phyloP scores from a whole-genome alignment of 2,888 invertebrate species.

The Drosophila barbarae region DNA sequence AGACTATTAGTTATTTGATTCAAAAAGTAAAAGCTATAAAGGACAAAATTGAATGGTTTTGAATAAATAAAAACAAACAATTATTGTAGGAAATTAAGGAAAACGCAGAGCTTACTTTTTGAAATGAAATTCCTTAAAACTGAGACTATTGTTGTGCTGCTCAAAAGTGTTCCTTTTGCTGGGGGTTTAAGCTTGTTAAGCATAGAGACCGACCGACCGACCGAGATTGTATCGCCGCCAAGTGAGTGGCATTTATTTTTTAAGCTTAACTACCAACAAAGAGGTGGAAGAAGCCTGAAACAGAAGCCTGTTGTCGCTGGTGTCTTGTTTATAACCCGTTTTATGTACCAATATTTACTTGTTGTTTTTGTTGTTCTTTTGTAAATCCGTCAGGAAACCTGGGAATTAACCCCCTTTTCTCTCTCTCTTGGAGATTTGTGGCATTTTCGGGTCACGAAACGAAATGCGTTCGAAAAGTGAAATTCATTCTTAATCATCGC shows the following conservation, averaged over 20 bases:
- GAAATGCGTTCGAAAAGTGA: conserved; percentile 32
- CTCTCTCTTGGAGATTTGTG: background rate
- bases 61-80: background rate
- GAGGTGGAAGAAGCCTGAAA: background rate
- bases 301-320: conserved; percentile 2
- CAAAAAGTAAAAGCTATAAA: background rate
- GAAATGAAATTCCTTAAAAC: background rate
- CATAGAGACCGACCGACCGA: background rate
- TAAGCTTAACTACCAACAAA: conserved; percentile 7
- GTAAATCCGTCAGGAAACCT: conserved; percentile 6
- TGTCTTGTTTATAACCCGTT: conserved; percentile 17
- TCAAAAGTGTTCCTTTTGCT: background rate
- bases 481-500: conserved; percentile 31
- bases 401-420: conserved; percentile 2
- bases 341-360: conserved; percentile 5
- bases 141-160: background rate
- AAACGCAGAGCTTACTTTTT: background rate
- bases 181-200: background rate
- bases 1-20: background rate
- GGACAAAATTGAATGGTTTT: background rate
- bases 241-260: conserved; percentile 2
- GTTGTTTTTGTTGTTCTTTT: background rate
- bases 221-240: conserved; percentile 2
- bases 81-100: background rate
- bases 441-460: conserved; percentile 16